Percentiles rank a stretch among this genome's conserved stretches.
Evolutionary conservation across 1,140 invertebrate species (phyloP).

Genomic region (Cydia strobilella): DNA sequence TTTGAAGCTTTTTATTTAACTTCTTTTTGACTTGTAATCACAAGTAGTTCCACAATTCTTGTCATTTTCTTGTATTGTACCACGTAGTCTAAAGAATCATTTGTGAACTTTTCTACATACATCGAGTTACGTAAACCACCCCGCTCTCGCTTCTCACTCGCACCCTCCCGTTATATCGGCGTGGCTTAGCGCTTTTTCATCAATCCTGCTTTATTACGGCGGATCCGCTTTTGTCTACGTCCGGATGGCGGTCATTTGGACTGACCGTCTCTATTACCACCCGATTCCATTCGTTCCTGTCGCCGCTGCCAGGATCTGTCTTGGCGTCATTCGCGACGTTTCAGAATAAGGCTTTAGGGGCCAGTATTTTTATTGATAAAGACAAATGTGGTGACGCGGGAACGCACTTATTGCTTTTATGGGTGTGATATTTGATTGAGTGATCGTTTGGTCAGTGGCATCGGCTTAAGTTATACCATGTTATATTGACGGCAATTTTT

Average conservation of each 20-base stretch:
- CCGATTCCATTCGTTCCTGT: slow-evolving; percentile 77
- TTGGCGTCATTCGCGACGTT: slow-evolving; percentile 59
- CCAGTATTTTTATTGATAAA: slow-evolving; percentile 31
- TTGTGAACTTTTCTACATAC: background rate
- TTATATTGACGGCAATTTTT: slow-evolving; percentile 26
- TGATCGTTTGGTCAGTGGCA: background rate
- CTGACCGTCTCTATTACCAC: slow-evolving; percentile 72
- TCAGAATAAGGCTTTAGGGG: slow-evolving; percentile 35
- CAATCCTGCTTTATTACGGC: slow-evolving; percentile 81
- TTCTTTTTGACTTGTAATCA: too few species aligned
- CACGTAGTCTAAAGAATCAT: background rate
- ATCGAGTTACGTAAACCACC: background rate
- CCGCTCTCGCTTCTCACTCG: slow-evolving; percentile 35
- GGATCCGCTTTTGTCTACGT: slow-evolving; percentile 79
- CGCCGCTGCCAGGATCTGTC: slow-evolving; percentile 60
- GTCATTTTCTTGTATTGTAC: too few species aligned
- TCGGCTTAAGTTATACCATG: slow-evolving; percentile 31
- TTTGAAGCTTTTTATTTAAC: too few species aligned
- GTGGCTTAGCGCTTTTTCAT: slow-evolving; percentile 81
- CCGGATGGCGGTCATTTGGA: slow-evolving; percentile 75
- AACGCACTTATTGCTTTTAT: slow-evolving; percentile 37
- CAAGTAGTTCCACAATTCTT: too few species aligned
- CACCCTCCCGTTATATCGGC: slow-evolving; percentile 66
- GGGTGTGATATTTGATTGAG: slow-evolving; percentile 16
- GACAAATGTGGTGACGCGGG: slow-evolving; percentile 27